Evolutionary conservation across 2,888 invertebrate species (phyloP), one percentile per base, ranked within the genome.

Genomic region (Callyntrura guangdongensis): DNA sequence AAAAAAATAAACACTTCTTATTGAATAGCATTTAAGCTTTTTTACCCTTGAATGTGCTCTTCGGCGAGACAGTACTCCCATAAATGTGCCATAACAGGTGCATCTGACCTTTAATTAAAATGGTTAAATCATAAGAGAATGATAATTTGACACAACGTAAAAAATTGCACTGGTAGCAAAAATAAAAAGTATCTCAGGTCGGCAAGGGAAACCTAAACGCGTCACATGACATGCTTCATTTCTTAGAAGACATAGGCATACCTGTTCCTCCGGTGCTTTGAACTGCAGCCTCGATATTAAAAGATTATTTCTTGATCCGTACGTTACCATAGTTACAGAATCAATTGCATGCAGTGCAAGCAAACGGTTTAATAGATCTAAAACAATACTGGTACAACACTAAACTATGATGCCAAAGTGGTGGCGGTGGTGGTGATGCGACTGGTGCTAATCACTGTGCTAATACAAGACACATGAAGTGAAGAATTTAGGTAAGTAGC

Each of bases 71-170:
- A 96, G 95, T 96, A 97, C 96, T 99, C 99, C 98, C 99, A 99
- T 94, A 98, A 95, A 95, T 99, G 98, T 93, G 98, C 98, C 97
- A 99, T 97, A 94, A 99, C 97, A 93, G 99, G 99, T 94, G 99
- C 99, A 96, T 99, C 99, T 94, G 99, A 99, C 99, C 99, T 98
- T 96, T 94, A 91, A 93, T 17, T 56, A 82, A 82, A 88, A 81
- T 25, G 25, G 36, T 17, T 14, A 89, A 72, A 69, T 84, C 20
- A 84, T 84, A 83, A 14, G 25, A n/a, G 83, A 72, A 69, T 69
- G 14, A 84, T 69, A 61, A 14, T 25, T 59, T n/a, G 53, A 67
- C 59, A 69, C 81, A 49, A 69, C 56, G 56, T 25, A 64, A 22
- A 47, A 36, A 14, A 56, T 9, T 69, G 12, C 67, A 86, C 14